Conservation (phyloP, 2,113 vertebrate genomes). For the Silurus asotus region DNA sequence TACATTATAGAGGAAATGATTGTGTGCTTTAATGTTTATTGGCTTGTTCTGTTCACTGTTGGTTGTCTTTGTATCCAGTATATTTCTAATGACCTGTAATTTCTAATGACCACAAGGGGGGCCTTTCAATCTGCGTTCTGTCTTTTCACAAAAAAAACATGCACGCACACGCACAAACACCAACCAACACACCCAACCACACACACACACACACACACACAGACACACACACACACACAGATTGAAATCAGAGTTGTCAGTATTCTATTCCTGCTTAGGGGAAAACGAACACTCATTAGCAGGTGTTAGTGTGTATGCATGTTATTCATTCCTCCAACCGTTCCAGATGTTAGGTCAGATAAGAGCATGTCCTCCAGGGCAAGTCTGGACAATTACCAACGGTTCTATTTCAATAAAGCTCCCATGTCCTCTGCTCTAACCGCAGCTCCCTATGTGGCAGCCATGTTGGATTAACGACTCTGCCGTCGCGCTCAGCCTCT, state of each 20-base stretch:
- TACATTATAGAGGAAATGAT: constrained; percentile 7
- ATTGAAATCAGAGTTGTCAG: not conserved
- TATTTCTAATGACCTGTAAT: not conserved
- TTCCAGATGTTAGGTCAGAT: constrained; percentile 22
- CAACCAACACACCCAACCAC: not conserved
- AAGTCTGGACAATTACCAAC: constrained; percentile 1
- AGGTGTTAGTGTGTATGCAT: not conserved
- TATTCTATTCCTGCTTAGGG: not conserved
- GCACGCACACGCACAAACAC: too few relatives aligned
- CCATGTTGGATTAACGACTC: constrained; percentile 16
- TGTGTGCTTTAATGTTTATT: constrained; percentile 38
- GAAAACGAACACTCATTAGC: not conserved
- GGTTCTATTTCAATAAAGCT: constrained; percentile 6
- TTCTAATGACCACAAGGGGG: not conserved
- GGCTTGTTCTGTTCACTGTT: constrained; percentile 27
- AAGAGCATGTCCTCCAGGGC: not conserved
- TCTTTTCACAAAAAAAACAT: too few relatives aligned
- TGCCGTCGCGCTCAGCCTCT: not conserved
- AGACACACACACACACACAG: not conserved
- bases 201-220: not conserved
- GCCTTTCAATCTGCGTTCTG: too few relatives aligned
- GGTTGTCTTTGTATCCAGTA: constrained; percentile 8
- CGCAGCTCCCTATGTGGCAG: not conserved
- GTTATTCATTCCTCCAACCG: not conserved
- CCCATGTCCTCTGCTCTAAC: not conserved